phyloP scores from a whole-genome alignment of 37 sponge, comb jelly and placozoan genomes.

The Bolinopsis microptera region DNA sequence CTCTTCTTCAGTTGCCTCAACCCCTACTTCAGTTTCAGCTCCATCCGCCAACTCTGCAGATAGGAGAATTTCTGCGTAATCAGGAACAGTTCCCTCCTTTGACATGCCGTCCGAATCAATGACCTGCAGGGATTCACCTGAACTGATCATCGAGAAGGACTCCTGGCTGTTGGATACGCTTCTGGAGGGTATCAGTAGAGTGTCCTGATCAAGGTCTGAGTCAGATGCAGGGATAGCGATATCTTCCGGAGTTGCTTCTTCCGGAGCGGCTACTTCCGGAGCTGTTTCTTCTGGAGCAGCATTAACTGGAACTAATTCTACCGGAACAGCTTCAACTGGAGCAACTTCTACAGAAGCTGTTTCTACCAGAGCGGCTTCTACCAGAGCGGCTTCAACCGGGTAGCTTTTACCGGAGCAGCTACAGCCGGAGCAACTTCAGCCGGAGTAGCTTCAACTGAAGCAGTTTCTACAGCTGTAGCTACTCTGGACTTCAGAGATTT shows the following conservation, averaged over 20 bases:
- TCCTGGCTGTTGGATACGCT: neutral
- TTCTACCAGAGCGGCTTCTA: neutral
- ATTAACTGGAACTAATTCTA: neutral
- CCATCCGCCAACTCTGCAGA: neutral
- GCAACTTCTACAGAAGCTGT: neutral
- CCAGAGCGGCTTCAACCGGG: neutral
- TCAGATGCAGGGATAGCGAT: neutral
- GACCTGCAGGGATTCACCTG: neutral
- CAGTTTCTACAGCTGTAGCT: neutral
- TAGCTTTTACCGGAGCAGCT: neutral
- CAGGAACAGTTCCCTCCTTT: neutral
- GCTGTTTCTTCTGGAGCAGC: neutral
- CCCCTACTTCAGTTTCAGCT: neutral
- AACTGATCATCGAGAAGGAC: neutral
- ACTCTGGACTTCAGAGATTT: slow-evolving; percentile 19
- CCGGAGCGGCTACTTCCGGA: neutral
- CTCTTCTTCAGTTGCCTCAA: neutral
- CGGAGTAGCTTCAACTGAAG: neutral
- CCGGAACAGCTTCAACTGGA: neutral
- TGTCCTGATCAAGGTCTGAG: neutral
- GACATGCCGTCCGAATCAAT: neutral
- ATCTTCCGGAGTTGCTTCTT: neutral
- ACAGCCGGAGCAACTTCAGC: neutral
- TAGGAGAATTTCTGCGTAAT: neutral
- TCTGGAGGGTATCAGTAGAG: neutral